Base-by-base conservation (phyloP, 2,888 invertebrate species). In the Acanthosoma haemorrhoidale region DNA sequence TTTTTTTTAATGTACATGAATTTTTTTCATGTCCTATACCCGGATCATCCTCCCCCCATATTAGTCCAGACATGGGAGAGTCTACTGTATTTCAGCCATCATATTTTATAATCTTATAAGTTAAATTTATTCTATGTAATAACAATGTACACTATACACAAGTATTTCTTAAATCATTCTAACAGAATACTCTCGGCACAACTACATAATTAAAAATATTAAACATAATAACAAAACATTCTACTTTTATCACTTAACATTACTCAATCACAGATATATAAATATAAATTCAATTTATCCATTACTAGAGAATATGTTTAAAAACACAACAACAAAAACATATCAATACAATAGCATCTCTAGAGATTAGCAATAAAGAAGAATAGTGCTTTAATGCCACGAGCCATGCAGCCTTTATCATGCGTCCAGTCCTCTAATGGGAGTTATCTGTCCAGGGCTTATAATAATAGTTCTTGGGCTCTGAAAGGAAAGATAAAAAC, bases 381-480 rank as follows among this genome's bases (percentile, higher is more conserved):
- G 39, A 39, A 34, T 31, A 39, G 31, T 39, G 58, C 18, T 32
- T 66, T 4, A 8, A 51, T 51, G 51, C 51, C 51, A n/a, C 34
- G 18, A 38, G 61, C 61, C 61, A 36, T 61, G 61, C 61, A 61
- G 61, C 38, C 1, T 29, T 25, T 13, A 11, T 69, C 61, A 69
- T 71, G 60, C 68, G 57, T 69, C 57, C 25, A 72, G 67, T 31
- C 72, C 63, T 39, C 60, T 68, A 68, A 61, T 68, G 15, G 70
- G 68, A 36, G 67, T 66, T 31, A 67, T 41, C 18, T 31, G 70
- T 16, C 70, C 72, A 15, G 70, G 71, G n/a, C 41, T 72, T 51
- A 72, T 68, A 32, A 68, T 36, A 58, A 72, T 69, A 43, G 72
- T 67, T n/a, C 25, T 51, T 51, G 51, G 21, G 21, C 63, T 70